A percentile compares a stretch with the other conserved stretches of the same genome.
Conservation (phyloP, 2,888 invertebrate species). For the Ditylenchus weischeri region DNA sequence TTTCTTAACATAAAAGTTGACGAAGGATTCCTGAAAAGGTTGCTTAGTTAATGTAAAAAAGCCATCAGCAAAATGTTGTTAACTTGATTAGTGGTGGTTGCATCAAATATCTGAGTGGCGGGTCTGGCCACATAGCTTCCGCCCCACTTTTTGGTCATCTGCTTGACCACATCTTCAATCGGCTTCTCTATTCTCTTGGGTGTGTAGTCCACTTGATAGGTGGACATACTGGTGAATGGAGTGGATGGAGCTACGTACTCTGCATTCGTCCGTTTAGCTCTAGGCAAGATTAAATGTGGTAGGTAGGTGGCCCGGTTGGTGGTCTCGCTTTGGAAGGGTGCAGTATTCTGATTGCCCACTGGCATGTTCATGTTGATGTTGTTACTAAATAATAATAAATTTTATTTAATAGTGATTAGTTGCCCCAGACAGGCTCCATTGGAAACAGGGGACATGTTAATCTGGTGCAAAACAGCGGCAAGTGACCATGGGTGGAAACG, state of each 20-base stretch:
- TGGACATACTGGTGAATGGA: slow-evolving; percentile 3
- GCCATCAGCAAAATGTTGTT: background rate
- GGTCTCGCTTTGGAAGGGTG: slow-evolving; percentile 21
- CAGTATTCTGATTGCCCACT: too few relatives aligned
- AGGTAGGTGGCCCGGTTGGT: slow-evolving; percentile 16
- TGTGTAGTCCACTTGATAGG: slow-evolving; percentile 8
- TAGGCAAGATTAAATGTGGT: background rate
- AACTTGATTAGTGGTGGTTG: slow-evolving; percentile 1
- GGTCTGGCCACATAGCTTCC: background rate
- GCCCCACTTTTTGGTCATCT: slow-evolving; percentile 7
- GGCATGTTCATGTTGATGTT: too few relatives aligned
- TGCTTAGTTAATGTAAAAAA: too few relatives aligned
- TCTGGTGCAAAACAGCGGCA: too few relatives aligned
- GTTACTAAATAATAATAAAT: too few relatives aligned
- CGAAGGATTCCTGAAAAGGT: background rate
- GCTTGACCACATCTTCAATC: background rate
- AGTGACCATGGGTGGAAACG: too few relatives aligned
- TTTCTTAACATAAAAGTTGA: background rate
- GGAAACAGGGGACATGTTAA: too few relatives aligned
- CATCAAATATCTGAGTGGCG: background rate
- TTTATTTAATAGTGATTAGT: too few relatives aligned
- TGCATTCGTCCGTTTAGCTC: background rate
- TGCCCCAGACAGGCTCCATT: too few relatives aligned
- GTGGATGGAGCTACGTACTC: background rate
- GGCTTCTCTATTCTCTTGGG: background rate